A percentile compares a stretch with the other conserved stretches of the same genome.
These are phyloP conservation scores for Drosophila mayaguana DNA, from an alignment of 2,888 invertebrate genomes.

Conservation along the genomic window DNA sequence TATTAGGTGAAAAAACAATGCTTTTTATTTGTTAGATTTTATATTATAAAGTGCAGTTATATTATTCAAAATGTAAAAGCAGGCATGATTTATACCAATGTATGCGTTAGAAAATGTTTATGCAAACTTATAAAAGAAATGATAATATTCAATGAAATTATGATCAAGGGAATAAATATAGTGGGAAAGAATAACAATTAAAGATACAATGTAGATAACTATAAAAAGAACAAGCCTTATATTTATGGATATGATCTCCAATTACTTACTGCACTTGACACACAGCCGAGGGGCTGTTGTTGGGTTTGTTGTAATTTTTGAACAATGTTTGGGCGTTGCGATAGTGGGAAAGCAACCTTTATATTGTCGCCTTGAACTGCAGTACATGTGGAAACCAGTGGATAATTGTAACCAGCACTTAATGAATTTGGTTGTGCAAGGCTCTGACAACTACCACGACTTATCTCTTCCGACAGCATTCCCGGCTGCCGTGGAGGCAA, in stretches of 20 bases:
- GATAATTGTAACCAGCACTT: constrained; percentile 84
- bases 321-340: constrained; percentile 85
- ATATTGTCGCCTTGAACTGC: constrained; percentile 84
- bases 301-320: constrained; percentile 85
- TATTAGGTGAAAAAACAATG: not conserved
- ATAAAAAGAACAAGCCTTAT: no score
- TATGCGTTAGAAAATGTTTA: not conserved
- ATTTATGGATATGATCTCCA: constrained; percentile 34
- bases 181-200: no score
- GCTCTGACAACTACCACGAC: constrained; percentile 79
- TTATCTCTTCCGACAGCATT: constrained; percentile 83
- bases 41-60: not conserved
- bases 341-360: constrained; percentile 84
- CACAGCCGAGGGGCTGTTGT: constrained; percentile 65
- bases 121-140: not conserved
- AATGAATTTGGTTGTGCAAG: constrained; percentile 84
- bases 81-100: not conserved
- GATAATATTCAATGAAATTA: not conserved
- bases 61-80: constrained; percentile 1
- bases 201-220: not conserved
- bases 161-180: not conserved
- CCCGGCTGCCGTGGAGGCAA: constrained; percentile 87
- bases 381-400: constrained; percentile 85
- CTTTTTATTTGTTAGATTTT: not conserved
- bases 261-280: constrained; percentile 83